Evolutionary conservation across 2,888 invertebrate species (phyloP).

Genomic region (Torymus auratus): DNA sequence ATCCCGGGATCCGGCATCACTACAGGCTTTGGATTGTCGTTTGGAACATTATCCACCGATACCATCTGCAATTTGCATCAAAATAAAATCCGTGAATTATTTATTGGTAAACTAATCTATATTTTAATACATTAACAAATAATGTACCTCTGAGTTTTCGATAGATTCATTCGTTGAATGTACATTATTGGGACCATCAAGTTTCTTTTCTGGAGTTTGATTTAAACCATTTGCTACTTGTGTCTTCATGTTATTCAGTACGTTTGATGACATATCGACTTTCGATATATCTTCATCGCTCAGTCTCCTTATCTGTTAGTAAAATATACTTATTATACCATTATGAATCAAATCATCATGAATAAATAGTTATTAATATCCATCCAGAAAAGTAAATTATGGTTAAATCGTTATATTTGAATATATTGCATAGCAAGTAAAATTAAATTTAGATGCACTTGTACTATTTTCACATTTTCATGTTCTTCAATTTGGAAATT

Average conservation of each 20-base stretch:
- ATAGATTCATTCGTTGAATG: slow-evolving; percentile 58
- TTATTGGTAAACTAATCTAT: not conserved
- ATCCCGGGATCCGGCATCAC: slow-evolving; percentile 68
- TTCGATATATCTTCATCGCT: slow-evolving; percentile 83
- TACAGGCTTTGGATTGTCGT: slow-evolving; percentile 67
- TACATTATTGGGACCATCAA: slow-evolving; percentile 67
- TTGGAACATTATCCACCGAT: slow-evolving; percentile 63
- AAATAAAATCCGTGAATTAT: not conserved
- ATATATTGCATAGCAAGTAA: too few species aligned
- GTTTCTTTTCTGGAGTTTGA: slow-evolving; percentile 70
- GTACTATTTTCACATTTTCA: too few species aligned
- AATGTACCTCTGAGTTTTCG: slow-evolving; percentile 69
- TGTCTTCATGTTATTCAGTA: slow-evolving; percentile 80
- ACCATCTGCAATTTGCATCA: slow-evolving; percentile 58
- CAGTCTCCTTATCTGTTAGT: slow-evolving; percentile 80
- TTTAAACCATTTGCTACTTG: slow-evolving; percentile 73
- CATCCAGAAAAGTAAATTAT: too few species aligned
- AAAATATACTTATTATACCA: slow-evolving; percentile 30
- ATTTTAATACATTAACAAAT: not conserved
- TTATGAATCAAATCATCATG: not conserved
- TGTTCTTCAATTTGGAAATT: too few species aligned
- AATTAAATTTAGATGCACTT: too few species aligned
- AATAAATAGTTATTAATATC: not conserved
- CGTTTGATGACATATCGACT: slow-evolving; percentile 77
- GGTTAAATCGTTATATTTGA: too few species aligned